Evolutionary conservation across 35 echinoderm and acorn worm species (phyloP).

Genomic region (Heliocidaris tuberculata): DNA sequence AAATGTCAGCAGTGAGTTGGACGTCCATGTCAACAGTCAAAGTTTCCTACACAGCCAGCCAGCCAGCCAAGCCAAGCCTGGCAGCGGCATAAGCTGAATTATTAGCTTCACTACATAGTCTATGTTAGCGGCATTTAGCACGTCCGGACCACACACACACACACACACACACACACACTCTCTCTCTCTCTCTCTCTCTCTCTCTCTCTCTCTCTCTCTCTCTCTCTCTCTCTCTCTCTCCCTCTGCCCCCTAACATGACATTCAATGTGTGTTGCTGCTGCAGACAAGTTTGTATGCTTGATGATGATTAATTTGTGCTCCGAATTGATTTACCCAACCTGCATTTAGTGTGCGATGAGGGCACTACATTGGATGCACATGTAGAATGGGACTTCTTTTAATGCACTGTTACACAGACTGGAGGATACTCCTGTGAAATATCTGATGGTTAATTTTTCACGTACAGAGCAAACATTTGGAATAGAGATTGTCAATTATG

Average conservation of each 20-base stretch:
- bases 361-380: neutral
- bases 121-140: conserved; percentile 36
- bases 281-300: conserved; percentile 16
- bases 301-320: conserved; percentile 17
- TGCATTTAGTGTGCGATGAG: conserved; percentile 3
- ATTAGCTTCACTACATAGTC: conserved; percentile 24
- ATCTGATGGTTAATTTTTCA: neutral
- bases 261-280: neutral
- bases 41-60: conserved; percentile 3
- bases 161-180: neutral
- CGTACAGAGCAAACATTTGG: neutral
- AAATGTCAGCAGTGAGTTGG: conserved; percentile 46
- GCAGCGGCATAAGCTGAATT: conserved; percentile 9
- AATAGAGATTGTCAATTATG: too few relatives aligned
- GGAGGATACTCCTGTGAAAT: neutral
- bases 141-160: neutral
- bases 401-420: neutral
- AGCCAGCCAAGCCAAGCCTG: neutral
- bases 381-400: neutral
- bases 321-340: conserved; percentile 10
- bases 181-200: neutral
- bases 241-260: neutral
- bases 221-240: conserved; percentile 5
- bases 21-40: conserved; percentile 42
- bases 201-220: neutral